Percentiles rank a stretch among this genome's conserved stretches.
phyloP scores from a whole-genome alignment of 2,888 invertebrate species.

The Parthenolecanium corni region DNA sequence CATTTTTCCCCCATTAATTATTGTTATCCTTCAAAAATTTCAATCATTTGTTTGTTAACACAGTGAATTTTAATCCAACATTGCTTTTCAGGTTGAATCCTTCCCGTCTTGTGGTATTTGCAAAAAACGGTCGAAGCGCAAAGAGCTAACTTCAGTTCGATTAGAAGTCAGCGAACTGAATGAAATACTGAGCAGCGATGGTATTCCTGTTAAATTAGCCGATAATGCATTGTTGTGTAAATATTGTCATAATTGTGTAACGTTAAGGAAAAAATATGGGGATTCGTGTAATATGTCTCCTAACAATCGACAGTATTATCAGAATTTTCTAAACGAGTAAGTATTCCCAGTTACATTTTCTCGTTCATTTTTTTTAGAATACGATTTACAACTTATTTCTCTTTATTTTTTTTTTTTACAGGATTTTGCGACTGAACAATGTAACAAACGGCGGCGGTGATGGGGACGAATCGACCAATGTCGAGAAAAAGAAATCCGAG shows the following conservation, averaged over 20 bases:
- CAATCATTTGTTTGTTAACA: too few species aligned
- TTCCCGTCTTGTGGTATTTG: conserved; percentile 62
- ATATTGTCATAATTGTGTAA: conserved; percentile 65
- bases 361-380: too few species aligned
- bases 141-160: conserved; percentile 56
- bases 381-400: too few species aligned
- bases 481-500: too few species aligned
- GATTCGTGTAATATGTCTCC: conserved; percentile 36
- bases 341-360: background rate
- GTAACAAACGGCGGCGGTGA: too few species aligned
- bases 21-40: too few species aligned
- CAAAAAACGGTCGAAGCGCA: conserved; percentile 59
- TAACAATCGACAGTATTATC: conserved; percentile 46
- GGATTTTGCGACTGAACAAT: too few species aligned
- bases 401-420: too few species aligned
- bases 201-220: conserved; percentile 55
- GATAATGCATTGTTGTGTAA: conserved; percentile 69
- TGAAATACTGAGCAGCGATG: conserved; percentile 37
- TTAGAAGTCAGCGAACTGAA: conserved; percentile 46
- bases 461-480: too few species aligned
- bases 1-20: too few species aligned
- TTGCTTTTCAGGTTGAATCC: too few species aligned
- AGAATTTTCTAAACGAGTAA: conserved; percentile 53
- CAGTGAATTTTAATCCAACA: too few species aligned
- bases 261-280: conserved; percentile 51